phyloP scores from a whole-genome alignment of 2,113 vertebrate species.

The Apistogramma diplotaenia region DNA sequence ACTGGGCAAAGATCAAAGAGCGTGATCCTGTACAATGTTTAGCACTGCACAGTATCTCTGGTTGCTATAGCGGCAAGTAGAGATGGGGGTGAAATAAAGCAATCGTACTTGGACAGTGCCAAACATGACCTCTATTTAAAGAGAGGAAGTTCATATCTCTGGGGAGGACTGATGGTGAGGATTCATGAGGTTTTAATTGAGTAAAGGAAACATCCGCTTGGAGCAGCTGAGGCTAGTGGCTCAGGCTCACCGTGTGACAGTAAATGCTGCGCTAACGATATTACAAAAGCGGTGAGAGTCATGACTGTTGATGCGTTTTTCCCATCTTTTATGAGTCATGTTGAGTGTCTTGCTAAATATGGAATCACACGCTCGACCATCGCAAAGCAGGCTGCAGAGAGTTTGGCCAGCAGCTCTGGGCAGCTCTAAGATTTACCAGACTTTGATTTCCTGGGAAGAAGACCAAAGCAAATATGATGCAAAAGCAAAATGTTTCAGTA shows the following conservation, averaged over 20 bases:
- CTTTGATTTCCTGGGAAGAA: conserved; percentile 35
- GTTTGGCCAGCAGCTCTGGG: conserved; percentile 6
- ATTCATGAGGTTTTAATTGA: conserved; percentile 65
- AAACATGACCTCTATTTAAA: conserved; percentile 21
- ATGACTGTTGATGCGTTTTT: conserved; percentile 4
- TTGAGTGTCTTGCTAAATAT: conserved; percentile 4
- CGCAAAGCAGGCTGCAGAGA: conserved; percentile 1
- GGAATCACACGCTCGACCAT: not conserved
- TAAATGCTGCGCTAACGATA: conserved; percentile 24
- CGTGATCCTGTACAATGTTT: not conserved
- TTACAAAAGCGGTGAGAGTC: conserved; percentile 27
- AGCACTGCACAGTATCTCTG: not conserved
- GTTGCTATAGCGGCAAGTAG: conserved; percentile 38
- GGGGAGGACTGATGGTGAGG: conserved; percentile 28
- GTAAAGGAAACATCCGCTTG: conserved; percentile 47
- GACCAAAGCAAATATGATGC: conserved; percentile 50
- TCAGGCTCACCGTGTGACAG: conserved; percentile 7
- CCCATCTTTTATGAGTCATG: not conserved
- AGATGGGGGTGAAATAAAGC: not conserved
- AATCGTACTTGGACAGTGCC: not conserved
- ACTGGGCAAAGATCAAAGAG: not conserved
- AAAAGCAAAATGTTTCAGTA: conserved; percentile 15
- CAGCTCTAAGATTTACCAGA: conserved; percentile 23
- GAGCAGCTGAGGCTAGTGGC: conserved; percentile 1
- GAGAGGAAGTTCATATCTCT: conserved; percentile 52